phyloP scores from a whole-genome alignment of 2,113 vertebrate genomes.

The Oreotrochilus melanogaster region DNA sequence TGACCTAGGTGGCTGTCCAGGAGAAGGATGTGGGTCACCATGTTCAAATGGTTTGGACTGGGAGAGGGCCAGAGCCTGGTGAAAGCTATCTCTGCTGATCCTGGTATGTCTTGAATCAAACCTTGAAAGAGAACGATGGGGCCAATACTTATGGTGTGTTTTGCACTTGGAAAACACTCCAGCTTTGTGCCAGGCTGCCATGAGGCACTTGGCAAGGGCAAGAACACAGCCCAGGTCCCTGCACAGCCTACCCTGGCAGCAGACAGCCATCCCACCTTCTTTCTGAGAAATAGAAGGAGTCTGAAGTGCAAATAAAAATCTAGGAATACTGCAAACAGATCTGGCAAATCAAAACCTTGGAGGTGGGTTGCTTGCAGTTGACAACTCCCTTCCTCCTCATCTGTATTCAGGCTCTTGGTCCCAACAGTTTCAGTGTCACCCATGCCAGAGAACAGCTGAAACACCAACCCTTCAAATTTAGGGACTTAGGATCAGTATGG shows the following conservation, averaged over 20 bases:
- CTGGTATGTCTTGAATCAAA: background rate
- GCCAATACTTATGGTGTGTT: background rate
- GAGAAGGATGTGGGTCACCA: background rate
- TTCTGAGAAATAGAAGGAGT: background rate
- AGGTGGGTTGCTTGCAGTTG: background rate
- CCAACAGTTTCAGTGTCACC: background rate
- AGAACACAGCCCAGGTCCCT: background rate
- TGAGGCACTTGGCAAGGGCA: background rate
- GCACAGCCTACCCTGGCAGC: background rate
- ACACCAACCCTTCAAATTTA: background rate
- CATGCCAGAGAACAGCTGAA: background rate
- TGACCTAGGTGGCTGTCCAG: background rate
- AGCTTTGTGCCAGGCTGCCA: background rate
- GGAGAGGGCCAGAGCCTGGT: background rate
- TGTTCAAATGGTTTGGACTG: background rate
- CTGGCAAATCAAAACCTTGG: background rate
- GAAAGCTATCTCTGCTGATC: background rate
- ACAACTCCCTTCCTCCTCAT: background rate
- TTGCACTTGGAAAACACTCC: background rate
- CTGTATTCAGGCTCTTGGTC: background rate
- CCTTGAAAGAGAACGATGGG: background rate
- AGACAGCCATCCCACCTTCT: background rate
- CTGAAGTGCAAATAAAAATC: background rate
- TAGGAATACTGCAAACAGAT: background rate
- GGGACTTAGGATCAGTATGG: background rate